Evolutionary conservation across 1,140 invertebrate genomes (phyloP).

Genomic region (Drosophila simulans): DNA sequence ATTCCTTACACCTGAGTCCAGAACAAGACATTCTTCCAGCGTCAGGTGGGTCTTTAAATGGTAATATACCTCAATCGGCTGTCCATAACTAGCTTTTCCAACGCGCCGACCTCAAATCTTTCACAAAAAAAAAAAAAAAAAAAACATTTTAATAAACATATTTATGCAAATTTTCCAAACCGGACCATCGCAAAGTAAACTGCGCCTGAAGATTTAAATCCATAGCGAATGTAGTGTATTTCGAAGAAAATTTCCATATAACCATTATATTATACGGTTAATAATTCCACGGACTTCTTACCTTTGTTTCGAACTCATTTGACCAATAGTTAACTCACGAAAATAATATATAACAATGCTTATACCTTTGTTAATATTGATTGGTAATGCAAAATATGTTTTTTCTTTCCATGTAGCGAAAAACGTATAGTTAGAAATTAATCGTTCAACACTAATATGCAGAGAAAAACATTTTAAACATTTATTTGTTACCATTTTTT

Average conservation of each 20-base stretch:
- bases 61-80: conserved; percentile 27
- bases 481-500: too few relatives aligned
- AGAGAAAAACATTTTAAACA: too few relatives aligned
- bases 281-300: background rate
- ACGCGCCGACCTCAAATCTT: conserved; percentile 21
- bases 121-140: conserved; percentile 23
- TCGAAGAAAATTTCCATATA: background rate
- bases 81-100: conserved; percentile 38
- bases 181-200: conserved; percentile 12
- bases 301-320: background rate
- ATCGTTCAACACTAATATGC: too few relatives aligned
- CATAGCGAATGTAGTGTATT: conserved; percentile 26
- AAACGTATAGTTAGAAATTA: background rate
- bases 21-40: conserved; percentile 44
- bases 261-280: conserved; percentile 1
- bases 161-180: conserved; percentile 9
- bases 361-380: background rate
- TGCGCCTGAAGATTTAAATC: conserved; percentile 3
- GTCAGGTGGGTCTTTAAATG: conserved; percentile 44
- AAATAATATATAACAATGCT: background rate
- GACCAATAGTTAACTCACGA: background rate
- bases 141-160: conserved; percentile 8
- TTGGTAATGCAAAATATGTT: background rate
- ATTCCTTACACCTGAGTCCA: conserved; percentile 55
- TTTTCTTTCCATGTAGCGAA: background rate